Evolutionary conservation across 2,797 vertebrate species (phyloP), one percentile per base, ranked within the genome.

Genomic region (Pelobates cultripes): DNA sequence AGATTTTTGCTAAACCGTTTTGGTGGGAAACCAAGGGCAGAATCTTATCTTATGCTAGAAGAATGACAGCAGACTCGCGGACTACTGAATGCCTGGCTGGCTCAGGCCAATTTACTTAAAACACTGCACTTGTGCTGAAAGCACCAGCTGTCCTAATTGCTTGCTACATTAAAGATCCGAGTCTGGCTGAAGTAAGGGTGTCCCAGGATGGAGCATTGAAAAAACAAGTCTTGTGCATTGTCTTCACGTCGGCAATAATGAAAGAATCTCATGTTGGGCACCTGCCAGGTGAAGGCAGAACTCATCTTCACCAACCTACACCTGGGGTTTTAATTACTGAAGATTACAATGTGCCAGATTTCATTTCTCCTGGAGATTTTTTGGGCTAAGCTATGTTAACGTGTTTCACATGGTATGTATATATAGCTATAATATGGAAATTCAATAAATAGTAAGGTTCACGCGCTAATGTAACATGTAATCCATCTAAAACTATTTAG

Each of bases 111-210:
- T 6, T 51, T 5, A 6, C 10, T 51, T 10, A 51, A 51, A 51
- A 51, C 47, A 28, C 28, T 28, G 28, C 28, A 28, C 47, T 51
- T 64, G 6, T 60, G 66, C 73, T 70, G 79, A 75, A 81, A 47
- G 53, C 66, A 76, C 12, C 55, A 64, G 69, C 77, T 63, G 44
- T 64, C n/a, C 51, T 66, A 79, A 79, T 79, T 72, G 60, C 60
- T 67, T 13, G 63, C 78, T 74, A 73, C 78, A 74, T 57, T 80
- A 73, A 67, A 73, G 70, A 55, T 61, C 63, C 28, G 73, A 70
- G 53, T 17, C 57, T 28, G 68, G 45, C 73, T 76, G 57, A 7
- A 70, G 40, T 64, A 64, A 64, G 43, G 14, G 43, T 70, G 8
- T 43, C 15, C 8, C 17, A 76, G 45, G 15, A 61, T 42, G 10